These are phyloP conservation scores for Paradoxurus hermaphroditus DNA, from an alignment of 2,113 vertebrate genomes.

Conservation along the genomic window DNA sequence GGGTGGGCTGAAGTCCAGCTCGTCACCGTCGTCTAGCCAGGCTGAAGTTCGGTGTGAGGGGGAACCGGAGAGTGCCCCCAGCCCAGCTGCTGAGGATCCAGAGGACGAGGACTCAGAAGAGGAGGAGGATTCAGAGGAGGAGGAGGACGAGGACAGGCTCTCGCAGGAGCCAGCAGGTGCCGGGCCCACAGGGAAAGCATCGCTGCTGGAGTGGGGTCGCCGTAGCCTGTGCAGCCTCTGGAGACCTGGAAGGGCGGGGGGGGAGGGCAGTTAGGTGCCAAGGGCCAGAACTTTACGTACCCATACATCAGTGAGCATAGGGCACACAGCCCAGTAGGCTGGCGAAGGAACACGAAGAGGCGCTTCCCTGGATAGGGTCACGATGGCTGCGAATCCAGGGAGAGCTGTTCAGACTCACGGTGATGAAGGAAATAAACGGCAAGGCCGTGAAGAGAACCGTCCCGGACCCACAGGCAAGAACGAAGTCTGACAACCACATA, in stretches of 20 bases:
- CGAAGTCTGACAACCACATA: not conserved
- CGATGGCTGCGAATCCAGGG: not conserved
- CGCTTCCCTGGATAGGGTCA: not conserved
- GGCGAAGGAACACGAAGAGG: not conserved
- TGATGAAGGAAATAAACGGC: not conserved
- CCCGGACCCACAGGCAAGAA: not conserved
- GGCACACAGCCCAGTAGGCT: not conserved
- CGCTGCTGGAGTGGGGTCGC: constrained; percentile 86
- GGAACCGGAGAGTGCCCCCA: constrained; percentile 66
- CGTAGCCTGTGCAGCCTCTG: constrained; percentile 80
- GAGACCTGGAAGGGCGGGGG: constrained; percentile 55
- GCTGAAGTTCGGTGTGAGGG: constrained; percentile 82
- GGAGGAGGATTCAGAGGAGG: constrained; percentile 52
- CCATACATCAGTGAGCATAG: not conserved
- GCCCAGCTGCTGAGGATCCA: constrained; percentile 4
- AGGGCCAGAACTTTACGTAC: not conserved
- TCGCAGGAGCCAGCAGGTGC: constrained; percentile 73
- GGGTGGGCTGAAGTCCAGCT: constrained; percentile 86
- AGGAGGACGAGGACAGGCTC: constrained; percentile 72
- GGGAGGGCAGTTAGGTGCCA: not conserved
- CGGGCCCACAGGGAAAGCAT: constrained; percentile 82
- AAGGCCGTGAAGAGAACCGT: not conserved
- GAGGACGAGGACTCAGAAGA: constrained; percentile 41
- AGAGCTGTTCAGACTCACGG: not conserved
- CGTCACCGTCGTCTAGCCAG: constrained; percentile 85